phyloP scores from a whole-genome alignment of 2,113 vertebrate genomes.

The Arvicanthis niloticus region DNA sequence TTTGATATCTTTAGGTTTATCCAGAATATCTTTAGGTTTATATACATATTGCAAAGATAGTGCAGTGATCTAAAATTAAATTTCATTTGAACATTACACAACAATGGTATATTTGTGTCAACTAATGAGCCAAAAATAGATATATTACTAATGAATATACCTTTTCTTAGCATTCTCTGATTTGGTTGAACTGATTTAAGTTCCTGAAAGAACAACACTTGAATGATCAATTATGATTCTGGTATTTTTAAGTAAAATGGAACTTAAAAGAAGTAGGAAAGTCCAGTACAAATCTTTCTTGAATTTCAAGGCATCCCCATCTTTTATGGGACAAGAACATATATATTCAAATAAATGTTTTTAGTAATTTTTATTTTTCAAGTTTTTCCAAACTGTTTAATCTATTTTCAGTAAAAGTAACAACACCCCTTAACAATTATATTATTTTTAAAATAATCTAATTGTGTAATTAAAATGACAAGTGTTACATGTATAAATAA shows the following conservation, averaged over 20 bases:
- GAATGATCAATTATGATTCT: slow-evolving; percentile 45
- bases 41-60: not conserved
- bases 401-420: slow-evolving; percentile 32
- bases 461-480: slow-evolving; percentile 49
- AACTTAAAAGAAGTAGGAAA: not conserved
- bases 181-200: slow-evolving; percentile 23
- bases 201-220: slow-evolving; percentile 1
- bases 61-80: not conserved
- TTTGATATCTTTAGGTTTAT: too few relatives aligned
- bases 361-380: slow-evolving; percentile 44
- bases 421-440: slow-evolving; percentile 31
- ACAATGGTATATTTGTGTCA: not conserved
- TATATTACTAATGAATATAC: not conserved
- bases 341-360: slow-evolving; percentile 18
- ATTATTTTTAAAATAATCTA: slow-evolving; percentile 49
- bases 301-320: slow-evolving; percentile 5
- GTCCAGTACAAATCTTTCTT: not conserved
- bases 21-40: slow-evolving; percentile 12
- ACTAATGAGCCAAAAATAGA: not conserved
- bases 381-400: slow-evolving; percentile 22
- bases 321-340: not conserved
- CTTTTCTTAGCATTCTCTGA: not conserved
- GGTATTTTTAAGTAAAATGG: slow-evolving; percentile 16
- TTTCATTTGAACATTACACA: not conserved
- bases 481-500: not conserved